phyloP scores from a whole-genome alignment of 2,797 vertebrate species.

The Sardinella longiceps region DNA sequence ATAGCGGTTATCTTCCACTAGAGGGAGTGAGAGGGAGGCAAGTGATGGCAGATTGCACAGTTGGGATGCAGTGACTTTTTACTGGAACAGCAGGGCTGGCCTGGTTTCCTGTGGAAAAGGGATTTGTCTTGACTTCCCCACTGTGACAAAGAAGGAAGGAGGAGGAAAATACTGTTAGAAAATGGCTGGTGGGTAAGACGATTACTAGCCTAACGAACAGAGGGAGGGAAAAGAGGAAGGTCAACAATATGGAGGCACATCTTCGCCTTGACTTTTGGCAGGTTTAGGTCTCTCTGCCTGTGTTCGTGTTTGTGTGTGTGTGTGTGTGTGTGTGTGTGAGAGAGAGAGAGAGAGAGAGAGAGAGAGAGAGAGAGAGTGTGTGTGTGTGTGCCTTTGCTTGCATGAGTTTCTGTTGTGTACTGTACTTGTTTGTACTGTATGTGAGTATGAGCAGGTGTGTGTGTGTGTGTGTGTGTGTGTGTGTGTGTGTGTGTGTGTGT shows the following conservation, averaged over 20 bases:
- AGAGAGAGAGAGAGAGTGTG: too few relatives aligned
- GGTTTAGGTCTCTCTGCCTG: neutral
- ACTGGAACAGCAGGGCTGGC: conserved; percentile 18
- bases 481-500: neutral
- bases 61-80: conserved; percentile 3
- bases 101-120: conserved; percentile 12
- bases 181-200: neutral
- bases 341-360: too few relatives aligned
- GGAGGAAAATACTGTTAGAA: neutral
- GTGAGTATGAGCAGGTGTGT: neutral
- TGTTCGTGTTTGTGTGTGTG: neutral
- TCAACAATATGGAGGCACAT: neutral
- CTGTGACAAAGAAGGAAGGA: neutral
- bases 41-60: conserved; percentile 4
- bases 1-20: neutral
- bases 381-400: neutral
- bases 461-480: neutral
- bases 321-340: neutral
- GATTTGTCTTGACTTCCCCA: conserved; percentile 19
- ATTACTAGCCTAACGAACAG: neutral
- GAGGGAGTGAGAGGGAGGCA: neutral
- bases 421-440: neutral
- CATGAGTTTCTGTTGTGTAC: neutral
- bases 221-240: neutral
- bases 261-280: conserved; percentile 14